phyloP scores from a whole-genome alignment of 2,797 vertebrate genomes.

The Okamejei kenojei region DNA sequence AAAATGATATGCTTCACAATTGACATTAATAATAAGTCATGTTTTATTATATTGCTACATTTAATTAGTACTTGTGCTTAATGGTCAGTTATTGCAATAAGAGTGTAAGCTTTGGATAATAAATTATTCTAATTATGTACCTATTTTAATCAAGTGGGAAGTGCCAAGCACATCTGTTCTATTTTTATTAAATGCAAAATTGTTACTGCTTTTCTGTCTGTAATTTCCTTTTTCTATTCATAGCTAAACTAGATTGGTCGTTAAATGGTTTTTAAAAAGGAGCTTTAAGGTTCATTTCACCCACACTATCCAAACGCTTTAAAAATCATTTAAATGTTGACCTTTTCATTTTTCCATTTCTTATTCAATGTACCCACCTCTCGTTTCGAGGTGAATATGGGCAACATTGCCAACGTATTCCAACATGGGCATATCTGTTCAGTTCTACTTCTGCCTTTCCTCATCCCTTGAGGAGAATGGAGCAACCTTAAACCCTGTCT shows the following conservation, averaged over 20 bases:
- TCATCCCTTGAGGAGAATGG: not conserved
- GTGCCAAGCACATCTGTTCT: not conserved
- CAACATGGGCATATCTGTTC: too few relatives aligned
- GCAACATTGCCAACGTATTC: not conserved
- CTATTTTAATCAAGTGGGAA: constrained; percentile 21
- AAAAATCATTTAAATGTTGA: not conserved
- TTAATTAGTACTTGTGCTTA: constrained; percentile 11
- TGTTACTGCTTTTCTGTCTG: not conserved
- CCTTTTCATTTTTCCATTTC: not conserved
- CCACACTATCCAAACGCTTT: not conserved
- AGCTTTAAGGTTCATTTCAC: not conserved
- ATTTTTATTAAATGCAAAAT: not conserved
- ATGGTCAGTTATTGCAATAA: not conserved
- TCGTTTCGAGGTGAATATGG: not conserved
- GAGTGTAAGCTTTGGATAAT: not conserved
- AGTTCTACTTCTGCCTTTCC: not conserved
- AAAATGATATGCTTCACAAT: constrained; percentile 15
- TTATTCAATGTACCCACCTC: not conserved
- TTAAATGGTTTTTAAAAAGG: not conserved
- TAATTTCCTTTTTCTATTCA: not conserved
- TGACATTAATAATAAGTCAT: not conserved
- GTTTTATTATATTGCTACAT: constrained; percentile 14
- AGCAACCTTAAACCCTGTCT: not conserved
- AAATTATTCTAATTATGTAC: constrained; percentile 10
- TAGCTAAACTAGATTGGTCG: not conserved